These are phyloP conservation scores for Heliconius cydno DNA, from an alignment of 2,888 invertebrate species.

Conservation along the genomic window DNA sequence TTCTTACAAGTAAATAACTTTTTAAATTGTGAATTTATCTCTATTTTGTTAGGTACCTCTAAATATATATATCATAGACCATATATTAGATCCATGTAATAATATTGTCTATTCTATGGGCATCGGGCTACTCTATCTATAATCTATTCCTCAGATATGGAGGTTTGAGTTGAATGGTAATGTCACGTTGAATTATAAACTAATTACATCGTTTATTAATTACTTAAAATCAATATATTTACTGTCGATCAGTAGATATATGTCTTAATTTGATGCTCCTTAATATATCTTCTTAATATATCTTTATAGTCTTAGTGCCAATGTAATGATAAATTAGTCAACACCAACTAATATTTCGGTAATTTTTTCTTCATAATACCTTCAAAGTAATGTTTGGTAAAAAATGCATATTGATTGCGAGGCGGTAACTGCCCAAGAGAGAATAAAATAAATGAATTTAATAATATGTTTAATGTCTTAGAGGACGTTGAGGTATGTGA, in stretches of 20 bases:
- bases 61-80: background rate
- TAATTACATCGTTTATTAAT: slow-evolving; percentile 25
- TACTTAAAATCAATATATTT: slow-evolving; percentile 12
- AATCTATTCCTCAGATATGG: slow-evolving; percentile 10
- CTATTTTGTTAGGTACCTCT: background rate
- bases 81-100: background rate
- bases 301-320: background rate
- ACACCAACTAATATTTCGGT: slow-evolving; percentile 15
- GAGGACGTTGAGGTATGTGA: background rate
- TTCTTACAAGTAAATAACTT: no score
- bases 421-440: background rate
- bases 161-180: slow-evolving; percentile 41
- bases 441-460: no score
- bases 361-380: slow-evolving; percentile 7
- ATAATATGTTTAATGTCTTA: background rate
- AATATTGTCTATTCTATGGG: background rate
- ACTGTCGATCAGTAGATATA: background rate
- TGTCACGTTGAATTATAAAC: slow-evolving; percentile 45
- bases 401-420: slow-evolving; percentile 1
- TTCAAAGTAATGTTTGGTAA: background rate
- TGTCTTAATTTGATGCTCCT: background rate
- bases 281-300: background rate
- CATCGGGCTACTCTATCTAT: background rate
- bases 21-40: no score
- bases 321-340: background rate